These are phyloP conservation scores for Hemithea aestivaria DNA, from an alignment of 2,888 invertebrate genomes.

Conservation along the genomic window DNA sequence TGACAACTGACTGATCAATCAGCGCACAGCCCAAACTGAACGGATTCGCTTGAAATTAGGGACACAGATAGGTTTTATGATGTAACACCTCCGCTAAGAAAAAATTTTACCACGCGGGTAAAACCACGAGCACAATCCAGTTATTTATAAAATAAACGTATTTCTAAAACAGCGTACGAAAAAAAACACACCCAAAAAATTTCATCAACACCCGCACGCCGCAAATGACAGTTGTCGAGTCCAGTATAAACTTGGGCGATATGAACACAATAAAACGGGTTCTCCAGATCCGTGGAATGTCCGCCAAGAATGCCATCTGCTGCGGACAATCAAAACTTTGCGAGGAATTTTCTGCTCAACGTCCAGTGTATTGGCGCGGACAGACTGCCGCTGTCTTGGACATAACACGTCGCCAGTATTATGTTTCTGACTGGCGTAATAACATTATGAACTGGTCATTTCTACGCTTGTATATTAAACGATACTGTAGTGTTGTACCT, in stretches of 20 bases:
- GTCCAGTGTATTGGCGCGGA: constrained; percentile 62
- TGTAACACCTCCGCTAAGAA: too few species aligned
- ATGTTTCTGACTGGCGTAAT: constrained; percentile 22
- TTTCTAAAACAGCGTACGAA: not conserved
- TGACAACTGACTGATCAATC: too few species aligned
- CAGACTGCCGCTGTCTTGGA: constrained; percentile 46
- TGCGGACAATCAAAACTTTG: constrained; percentile 79
- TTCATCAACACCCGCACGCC: constrained; percentile 13
- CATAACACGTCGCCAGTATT: constrained; percentile 31
- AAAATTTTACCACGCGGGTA: too few species aligned
- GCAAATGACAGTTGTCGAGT: constrained; percentile 58
- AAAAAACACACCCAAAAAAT: constrained; percentile 8
- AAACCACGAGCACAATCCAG: too few species aligned
- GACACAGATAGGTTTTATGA: too few species aligned
- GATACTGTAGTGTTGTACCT: constrained; percentile 13
- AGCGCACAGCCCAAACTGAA: too few species aligned
- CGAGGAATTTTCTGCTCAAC: constrained; percentile 74
- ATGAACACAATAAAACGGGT: constrained; percentile 71
- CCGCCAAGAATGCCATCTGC: constrained; percentile 74
- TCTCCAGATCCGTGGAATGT: constrained; percentile 63
- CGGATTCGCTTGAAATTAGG: too few species aligned
- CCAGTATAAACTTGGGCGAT: constrained; percentile 56
- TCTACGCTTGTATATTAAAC: constrained; percentile 1
- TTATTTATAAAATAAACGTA: too few species aligned
- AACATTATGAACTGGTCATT: too few species aligned